These are phyloP conservation scores for Pedicia rivosa DNA, from an alignment of 2,888 invertebrate species.

Conservation along the genomic window DNA sequence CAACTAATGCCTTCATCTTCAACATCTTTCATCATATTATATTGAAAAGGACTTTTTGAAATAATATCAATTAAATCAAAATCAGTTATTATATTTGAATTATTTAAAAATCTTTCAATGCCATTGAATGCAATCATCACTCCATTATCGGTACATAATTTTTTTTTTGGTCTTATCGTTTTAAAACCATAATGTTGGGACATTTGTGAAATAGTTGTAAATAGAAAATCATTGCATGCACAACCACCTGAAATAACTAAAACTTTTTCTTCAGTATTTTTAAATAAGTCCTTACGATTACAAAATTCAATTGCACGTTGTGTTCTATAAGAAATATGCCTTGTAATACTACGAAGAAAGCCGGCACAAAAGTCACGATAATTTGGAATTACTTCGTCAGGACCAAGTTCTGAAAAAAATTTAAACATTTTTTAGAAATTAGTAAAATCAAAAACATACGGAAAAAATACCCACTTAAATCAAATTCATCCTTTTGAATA, in stretches of 20 bases:
- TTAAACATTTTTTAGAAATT: conserved; percentile 18
- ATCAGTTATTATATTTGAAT: conserved; percentile 20
- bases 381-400: conserved; percentile 56
- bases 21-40: conserved; percentile 18
- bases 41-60: conserved; percentile 20
- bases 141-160: conserved; percentile 93
- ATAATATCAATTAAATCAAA: conserved; percentile 39
- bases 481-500: conserved; percentile 40
- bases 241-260: conserved; percentile 86
- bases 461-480: conserved; percentile 17
- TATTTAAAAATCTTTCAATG: conserved; percentile 43
- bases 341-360: conserved; percentile 54
- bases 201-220: conserved; percentile 47
- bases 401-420: conserved; percentile 40
- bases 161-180: conserved; percentile 60
- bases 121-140: conserved; percentile 99
- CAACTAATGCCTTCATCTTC: conserved; percentile 21
- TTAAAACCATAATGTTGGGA: conserved; percentile 46
- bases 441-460: conserved; percentile 1
- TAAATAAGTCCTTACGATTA: conserved; percentile 42
- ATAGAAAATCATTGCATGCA: conserved; percentile 80
- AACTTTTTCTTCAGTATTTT: conserved; percentile 33
- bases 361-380: conserved; percentile 73
- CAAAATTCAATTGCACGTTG: conserved; percentile 71
- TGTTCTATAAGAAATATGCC: conserved; percentile 66